Conservation (phyloP, 2,888 invertebrate species). For the Sesia bembeciformis region DNA sequence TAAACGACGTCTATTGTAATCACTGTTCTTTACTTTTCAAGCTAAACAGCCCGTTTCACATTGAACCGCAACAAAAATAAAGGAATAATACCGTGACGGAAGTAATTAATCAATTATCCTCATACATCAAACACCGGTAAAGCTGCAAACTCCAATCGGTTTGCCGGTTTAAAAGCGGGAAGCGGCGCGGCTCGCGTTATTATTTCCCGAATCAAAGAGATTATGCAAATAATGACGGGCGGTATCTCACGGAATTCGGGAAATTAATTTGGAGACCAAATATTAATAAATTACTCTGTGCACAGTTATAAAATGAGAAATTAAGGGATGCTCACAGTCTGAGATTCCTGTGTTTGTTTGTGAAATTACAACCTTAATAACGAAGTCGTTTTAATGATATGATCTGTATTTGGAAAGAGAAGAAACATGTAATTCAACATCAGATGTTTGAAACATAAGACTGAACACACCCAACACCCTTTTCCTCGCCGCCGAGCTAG, state of each 20-base stretch:
- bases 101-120: neutral
- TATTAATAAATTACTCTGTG: slow-evolving; percentile 19
- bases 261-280: slow-evolving; percentile 22
- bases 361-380: too few species aligned
- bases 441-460: too few species aligned
- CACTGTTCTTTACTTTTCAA: too few species aligned
- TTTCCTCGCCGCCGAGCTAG: too few species aligned
- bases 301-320: slow-evolving; percentile 4
- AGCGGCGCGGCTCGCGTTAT: slow-evolving; percentile 23
- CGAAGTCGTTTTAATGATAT: too few species aligned
- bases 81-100: neutral
- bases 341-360: too few species aligned
- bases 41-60: too few species aligned
- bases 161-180: neutral
- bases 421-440: too few species aligned
- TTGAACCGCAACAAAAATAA: too few species aligned
- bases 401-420: too few species aligned
- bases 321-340: slow-evolving; percentile 8
- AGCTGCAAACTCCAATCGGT: neutral
- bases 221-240: slow-evolving; percentile 36
- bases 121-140: neutral
- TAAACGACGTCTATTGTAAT: too few species aligned
- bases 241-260: slow-evolving; percentile 10
- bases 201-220: slow-evolving; percentile 44
- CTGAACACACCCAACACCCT: too few species aligned